Evolutionary conservation across 2,113 vertebrate species (phyloP).

Genomic region (Trematocara unimaculatum): DNA sequence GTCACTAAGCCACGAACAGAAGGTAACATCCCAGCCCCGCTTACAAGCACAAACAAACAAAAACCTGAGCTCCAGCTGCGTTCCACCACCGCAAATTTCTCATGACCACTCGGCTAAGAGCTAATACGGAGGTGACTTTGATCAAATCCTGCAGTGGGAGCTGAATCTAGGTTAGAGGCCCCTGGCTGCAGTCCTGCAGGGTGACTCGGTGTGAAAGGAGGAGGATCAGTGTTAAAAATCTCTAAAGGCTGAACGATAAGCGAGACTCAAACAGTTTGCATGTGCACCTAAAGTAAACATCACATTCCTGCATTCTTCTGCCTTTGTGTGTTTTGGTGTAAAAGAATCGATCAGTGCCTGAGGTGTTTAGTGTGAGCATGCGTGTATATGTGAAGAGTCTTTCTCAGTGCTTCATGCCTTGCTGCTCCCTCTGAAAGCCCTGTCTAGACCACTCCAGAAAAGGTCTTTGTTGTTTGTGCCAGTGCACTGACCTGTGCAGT

Average conservation of each 20-base stretch:
- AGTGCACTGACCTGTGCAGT: conserved; percentile 60
- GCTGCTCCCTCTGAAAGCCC: conserved; percentile 57
- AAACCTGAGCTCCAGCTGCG: neutral
- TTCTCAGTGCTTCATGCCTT: conserved; percentile 52
- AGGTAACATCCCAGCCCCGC: conserved; percentile 70
- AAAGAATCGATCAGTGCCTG: conserved; percentile 14
- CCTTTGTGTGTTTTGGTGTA: conserved; percentile 18
- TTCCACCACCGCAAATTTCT: neutral
- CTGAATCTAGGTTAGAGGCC: conserved; percentile 31
- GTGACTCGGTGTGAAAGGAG: neutral
- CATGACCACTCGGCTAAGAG: neutral
- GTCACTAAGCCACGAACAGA: conserved; percentile 86
- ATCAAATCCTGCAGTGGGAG: conserved; percentile 21
- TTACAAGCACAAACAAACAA: neutral
- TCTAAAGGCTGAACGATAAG: neutral
- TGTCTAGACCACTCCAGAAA: conserved; percentile 50
- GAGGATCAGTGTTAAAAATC: neutral
- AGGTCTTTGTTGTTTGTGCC: conserved; percentile 59
- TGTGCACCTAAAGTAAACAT: conserved; percentile 9
- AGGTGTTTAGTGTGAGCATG: neutral
- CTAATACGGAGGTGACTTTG: conserved; percentile 12
- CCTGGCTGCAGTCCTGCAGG: neutral
- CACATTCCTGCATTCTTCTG: conserved; percentile 44
- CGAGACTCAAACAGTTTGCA: neutral
- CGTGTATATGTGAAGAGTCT: conserved; percentile 20